Evolutionary conservation across 1,140 invertebrate species (phyloP), one percentile per base, ranked within the genome.

Genomic region (Physella acuta): DNA sequence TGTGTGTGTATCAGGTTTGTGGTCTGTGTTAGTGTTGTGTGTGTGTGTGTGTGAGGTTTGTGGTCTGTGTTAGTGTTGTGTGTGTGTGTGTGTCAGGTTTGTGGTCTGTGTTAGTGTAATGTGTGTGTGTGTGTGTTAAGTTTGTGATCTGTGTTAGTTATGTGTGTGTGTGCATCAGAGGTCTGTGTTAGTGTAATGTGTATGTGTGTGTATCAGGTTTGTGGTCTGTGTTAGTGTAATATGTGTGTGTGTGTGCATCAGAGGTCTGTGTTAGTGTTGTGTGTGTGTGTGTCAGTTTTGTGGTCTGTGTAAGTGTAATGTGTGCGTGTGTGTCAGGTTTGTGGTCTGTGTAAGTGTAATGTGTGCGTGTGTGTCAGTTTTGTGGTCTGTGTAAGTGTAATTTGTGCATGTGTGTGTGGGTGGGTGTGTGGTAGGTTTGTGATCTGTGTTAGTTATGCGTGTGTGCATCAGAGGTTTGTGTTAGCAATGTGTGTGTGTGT

Each of bases 161-260:
- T 8, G 39, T 49, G 39, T 8, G 20, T 49, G 39, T 8, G 8
- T 11, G 39, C 20, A 20, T 11, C 8, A 49, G 39, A 49, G 39
- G 8, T 8, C 8, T 49, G 39, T 8, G 20, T 8, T 89, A 92
- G 77, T 92, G 91, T 84, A 89, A 91, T 2, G 88, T 88, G 71
- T 88, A 91, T 86, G 90, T 90, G 79, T 36, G 17, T 20, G 17
- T 11, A 11, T 11, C 20, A 20, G 8, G 39, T 8, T 49, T 11
- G 39, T 8, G 8, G 39, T 11, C 8, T 49, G 39, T 8, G 8
- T 8, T 49, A 20, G 39, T 49, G 39, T 8, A 11, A 20, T 49
- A 20, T 11, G 39, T 8, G 20, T 49, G 39, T 8, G 8, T 49
- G 39, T 8, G 8, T 8, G 39, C 8, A 20, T 49, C 8, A 20